phyloP scores from a whole-genome alignment of 2,888 invertebrate genomes.

The Acheta domesticus region DNA sequence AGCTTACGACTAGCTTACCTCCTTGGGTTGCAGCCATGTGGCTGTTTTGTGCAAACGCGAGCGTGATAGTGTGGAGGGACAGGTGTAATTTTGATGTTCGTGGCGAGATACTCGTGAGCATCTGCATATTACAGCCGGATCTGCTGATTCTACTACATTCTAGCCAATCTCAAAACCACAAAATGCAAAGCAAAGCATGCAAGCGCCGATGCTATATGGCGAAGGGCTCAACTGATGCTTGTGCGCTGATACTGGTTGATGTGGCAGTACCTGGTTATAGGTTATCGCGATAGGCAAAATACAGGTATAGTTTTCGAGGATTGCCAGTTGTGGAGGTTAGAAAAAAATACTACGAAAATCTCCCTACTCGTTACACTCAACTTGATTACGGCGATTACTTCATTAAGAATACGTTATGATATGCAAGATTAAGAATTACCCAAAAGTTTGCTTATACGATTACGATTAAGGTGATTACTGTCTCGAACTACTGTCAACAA shows the following conservation, averaged over 20 bases:
- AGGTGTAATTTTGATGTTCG: neutral
- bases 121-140: neutral
- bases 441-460: neutral
- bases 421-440: too few species aligned
- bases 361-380: neutral
- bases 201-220: neutral
- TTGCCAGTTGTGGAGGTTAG: neutral
- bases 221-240: neutral
- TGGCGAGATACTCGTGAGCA: neutral
- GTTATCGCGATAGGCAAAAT: neutral
- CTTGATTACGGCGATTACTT: neutral
- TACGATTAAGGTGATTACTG: neutral
- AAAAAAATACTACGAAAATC: neutral
- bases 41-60: neutral
- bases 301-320: too few species aligned
- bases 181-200: neutral
- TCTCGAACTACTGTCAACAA: neutral
- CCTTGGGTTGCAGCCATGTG: neutral
- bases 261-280: neutral
- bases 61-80: neutral
- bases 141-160: too few species aligned
- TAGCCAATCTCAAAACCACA: neutral
- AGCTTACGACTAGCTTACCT: neutral
- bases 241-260: neutral
- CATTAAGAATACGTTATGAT: neutral